These are phyloP conservation scores for Paraplagusia blochii DNA, from an alignment of 2,113 vertebrate genomes.

Conservation along the genomic window DNA sequence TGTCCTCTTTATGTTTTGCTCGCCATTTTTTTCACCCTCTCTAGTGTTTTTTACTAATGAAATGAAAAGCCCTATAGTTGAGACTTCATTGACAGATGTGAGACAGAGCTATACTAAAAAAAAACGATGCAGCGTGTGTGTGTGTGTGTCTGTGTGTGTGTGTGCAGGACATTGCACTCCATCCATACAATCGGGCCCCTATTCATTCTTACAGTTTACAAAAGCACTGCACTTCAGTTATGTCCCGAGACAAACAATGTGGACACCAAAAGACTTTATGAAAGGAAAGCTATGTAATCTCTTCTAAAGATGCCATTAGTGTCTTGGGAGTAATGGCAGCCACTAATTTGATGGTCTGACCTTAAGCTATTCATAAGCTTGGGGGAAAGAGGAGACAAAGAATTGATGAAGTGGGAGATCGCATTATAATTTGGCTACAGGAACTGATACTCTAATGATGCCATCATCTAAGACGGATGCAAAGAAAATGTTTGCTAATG, in stretches of 20 bases:
- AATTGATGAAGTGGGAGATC: constrained; percentile 68
- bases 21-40: not conserved
- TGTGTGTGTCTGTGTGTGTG: not conserved
- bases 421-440: constrained; percentile 73
- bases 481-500: constrained; percentile 62
- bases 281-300: constrained; percentile 67
- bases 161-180: constrained; percentile 5
- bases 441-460: constrained; percentile 69
- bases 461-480: constrained; percentile 64
- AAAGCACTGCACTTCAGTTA: constrained; percentile 44
- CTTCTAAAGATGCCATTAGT: constrained; percentile 74
- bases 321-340: constrained; percentile 70
- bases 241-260: constrained; percentile 65
- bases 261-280: constrained; percentile 65
- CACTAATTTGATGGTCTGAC: constrained; percentile 74
- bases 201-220: constrained; percentile 40
- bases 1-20: constrained; percentile 2
- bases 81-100: not conserved
- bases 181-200: constrained; percentile 1
- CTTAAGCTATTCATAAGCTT: constrained; percentile 71
- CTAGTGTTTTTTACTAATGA: not conserved
- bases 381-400: constrained; percentile 51
- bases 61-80: constrained; percentile 1
- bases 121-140: not conserved
- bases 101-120: constrained; percentile 23